Conservation (phyloP, 2,797 vertebrate genomes). For the Yasuhikotakia modesta region DNA sequence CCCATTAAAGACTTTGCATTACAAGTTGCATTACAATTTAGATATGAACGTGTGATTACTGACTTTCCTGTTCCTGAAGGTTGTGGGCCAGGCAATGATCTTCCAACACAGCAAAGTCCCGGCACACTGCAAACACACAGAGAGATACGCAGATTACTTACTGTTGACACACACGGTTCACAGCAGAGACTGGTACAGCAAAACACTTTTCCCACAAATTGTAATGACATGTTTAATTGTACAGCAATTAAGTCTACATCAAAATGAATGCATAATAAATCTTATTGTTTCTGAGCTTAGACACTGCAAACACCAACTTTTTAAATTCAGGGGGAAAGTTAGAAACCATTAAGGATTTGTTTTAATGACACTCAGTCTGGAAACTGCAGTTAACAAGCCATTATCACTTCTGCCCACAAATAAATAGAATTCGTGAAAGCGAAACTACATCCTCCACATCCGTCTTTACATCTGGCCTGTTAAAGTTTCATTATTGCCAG, state of each 20-base stretch:
- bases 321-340: too few relatives aligned
- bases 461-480: background rate
- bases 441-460: background rate
- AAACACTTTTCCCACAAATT: background rate
- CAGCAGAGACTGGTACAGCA: background rate
- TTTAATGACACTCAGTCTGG: background rate
- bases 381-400: background rate
- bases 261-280: too few relatives aligned
- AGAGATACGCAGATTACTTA: constrained; percentile 7
- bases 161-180: background rate
- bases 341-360: too few relatives aligned
- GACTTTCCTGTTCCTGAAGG: constrained; percentile 98
- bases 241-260: too few relatives aligned
- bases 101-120: constrained; percentile 94
- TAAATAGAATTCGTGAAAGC: constrained; percentile 22
- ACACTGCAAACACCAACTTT: too few relatives aligned
- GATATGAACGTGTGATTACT: too few relatives aligned
- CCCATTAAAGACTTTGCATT: too few relatives aligned
- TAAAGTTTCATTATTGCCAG: background rate
- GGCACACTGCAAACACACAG: constrained; percentile 78
- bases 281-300: too few relatives aligned
- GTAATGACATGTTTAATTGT: too few relatives aligned
- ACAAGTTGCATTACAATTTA: too few relatives aligned
- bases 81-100: constrained; percentile 95
- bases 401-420: background rate